Evolutionary conservation across 2,797 vertebrate species (phyloP).

Genomic region (Etheostoma perlongum): DNA sequence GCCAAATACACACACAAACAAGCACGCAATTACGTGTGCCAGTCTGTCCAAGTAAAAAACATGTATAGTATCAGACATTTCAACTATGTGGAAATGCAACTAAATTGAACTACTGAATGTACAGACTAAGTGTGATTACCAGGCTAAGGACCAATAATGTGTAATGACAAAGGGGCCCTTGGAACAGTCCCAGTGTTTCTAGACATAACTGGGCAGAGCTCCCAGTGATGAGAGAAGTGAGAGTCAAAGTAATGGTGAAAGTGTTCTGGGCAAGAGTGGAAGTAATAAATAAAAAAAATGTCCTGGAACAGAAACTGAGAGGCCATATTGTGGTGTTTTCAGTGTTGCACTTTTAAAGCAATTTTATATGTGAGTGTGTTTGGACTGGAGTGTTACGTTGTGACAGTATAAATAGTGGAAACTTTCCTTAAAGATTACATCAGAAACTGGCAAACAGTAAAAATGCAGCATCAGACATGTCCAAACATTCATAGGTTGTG

Average conservation of each 20-base stretch:
- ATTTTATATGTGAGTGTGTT: conserved; percentile 23
- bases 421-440: not conserved
- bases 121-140: conserved; percentile 17
- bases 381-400: not conserved
- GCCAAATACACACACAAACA: conserved; percentile 14
- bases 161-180: conserved; percentile 32
- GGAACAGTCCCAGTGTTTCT: conserved; percentile 45
- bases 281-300: conserved; percentile 46
- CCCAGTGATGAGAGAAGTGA: conserved; percentile 47
- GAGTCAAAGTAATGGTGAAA: conserved; percentile 42
- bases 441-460: not conserved
- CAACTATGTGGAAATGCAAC: too few relatives aligned
- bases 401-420: not conserved
- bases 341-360: conserved; percentile 28
- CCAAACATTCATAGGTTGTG: not conserved
- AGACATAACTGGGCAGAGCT: conserved; percentile 48
- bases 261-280: conserved; percentile 46
- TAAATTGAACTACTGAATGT: not conserved
- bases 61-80: conserved; percentile 4
- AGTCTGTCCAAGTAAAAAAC: not conserved
- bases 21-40: not conserved
- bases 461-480: not conserved
- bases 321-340: conserved; percentile 1
- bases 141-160: conserved; percentile 31
- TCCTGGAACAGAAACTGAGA: conserved; percentile 15